Percentiles rank a stretch among this genome's conserved stretches.
Evolutionary conservation across 2,888 invertebrate genomes (phyloP).

Genomic region (Therioaphis trifolii): DNA sequence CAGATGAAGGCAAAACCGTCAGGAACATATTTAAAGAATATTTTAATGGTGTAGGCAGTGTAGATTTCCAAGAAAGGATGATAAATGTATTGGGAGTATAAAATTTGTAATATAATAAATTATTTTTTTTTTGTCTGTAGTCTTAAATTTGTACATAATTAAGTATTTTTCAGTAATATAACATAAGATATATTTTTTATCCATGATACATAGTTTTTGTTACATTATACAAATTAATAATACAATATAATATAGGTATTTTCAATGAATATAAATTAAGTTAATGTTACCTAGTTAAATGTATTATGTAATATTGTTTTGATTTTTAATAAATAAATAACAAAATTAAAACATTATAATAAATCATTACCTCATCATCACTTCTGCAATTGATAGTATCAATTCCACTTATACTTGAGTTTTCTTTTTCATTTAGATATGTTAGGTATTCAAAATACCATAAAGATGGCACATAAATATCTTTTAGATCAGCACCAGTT

Average conservation of each 20-base stretch:
- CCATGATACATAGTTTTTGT: constrained; percentile 23
- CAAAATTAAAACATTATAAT: constrained; percentile 29
- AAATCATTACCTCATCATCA: constrained; percentile 32
- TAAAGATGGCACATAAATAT: constrained; percentile 31
- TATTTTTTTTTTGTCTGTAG: constrained; percentile 12
- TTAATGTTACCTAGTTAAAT: constrained; percentile 33
- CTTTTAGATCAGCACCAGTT: constrained; percentile 28
- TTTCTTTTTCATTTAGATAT: constrained; percentile 37
- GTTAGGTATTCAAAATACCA: constrained; percentile 37
- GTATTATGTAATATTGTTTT: constrained; percentile 24
- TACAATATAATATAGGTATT: constrained; percentile 30
- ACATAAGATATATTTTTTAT: constrained; percentile 24
- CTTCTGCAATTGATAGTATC: constrained; percentile 5
- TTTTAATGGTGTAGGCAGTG: constrained; percentile 11
- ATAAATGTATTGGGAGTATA: constrained; percentile 9
- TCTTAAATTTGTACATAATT: constrained; percentile 28
- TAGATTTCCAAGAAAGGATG: constrained; percentile 17
- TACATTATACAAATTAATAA: constrained; percentile 32
- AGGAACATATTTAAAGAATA: constrained; percentile 19
- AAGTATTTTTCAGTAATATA: constrained; percentile 32
- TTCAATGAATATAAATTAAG: constrained; percentile 26
- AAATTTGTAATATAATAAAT: background rate
- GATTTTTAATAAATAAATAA: constrained; percentile 32
- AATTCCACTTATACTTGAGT: constrained; percentile 20
- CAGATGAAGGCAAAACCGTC: constrained; percentile 28